These are phyloP conservation scores for Zaprionus obscuricornis DNA, from an alignment of 2,888 invertebrate species.

Conservation along the genomic window DNA sequence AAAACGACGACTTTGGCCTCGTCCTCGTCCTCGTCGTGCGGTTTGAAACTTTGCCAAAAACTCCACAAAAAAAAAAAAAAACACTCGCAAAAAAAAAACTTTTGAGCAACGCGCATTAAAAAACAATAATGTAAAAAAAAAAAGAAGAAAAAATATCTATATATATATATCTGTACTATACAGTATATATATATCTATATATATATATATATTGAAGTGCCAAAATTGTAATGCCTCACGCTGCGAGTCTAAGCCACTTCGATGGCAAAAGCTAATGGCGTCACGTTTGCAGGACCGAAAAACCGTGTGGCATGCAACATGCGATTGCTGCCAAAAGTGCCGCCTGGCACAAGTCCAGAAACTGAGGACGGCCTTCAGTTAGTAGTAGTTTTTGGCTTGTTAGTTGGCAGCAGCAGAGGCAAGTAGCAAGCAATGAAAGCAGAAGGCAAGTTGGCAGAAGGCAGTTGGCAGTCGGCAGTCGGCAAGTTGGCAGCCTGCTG, in stretches of 20 bases:
- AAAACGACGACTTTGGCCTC: slow-evolving; percentile 23
- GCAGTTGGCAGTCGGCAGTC: slow-evolving; percentile 12
- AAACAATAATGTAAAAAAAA: slow-evolving; percentile 63
- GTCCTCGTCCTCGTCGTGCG: slow-evolving; percentile 30
- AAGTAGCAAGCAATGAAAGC: too few species aligned
- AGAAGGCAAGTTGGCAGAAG: slow-evolving; percentile 6
- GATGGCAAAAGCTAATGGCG: slow-evolving; percentile 76
- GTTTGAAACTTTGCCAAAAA: slow-evolving; percentile 72
- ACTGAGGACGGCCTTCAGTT: slow-evolving; percentile 56
- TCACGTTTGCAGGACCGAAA: slow-evolving; percentile 76
- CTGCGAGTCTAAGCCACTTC: slow-evolving; percentile 4
- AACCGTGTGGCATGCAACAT: slow-evolving; percentile 81
- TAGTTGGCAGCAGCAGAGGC: slow-evolving; percentile 57
- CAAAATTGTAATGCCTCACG: slow-evolving; percentile 46
- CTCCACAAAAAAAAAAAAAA: slow-evolving; percentile 14
- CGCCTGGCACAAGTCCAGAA: slow-evolving; percentile 76
- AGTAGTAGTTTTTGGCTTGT: slow-evolving; percentile 75
- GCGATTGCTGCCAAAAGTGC: slow-evolving; percentile 82
- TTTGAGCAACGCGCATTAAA: slow-evolving; percentile 72
- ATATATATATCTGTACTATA: slow-evolving; percentile 40
- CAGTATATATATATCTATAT: slow-evolving; percentile 10
- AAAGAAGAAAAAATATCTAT: slow-evolving; percentile 11
- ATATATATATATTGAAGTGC: slow-evolving; percentile 50
- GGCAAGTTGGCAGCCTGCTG: too few species aligned
- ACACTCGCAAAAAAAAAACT: slow-evolving; percentile 29